Evolutionary conservation across 2,113 vertebrate genomes (phyloP), one percentile per base, ranked within the genome.

Genomic region (Oxygymnocypris stewartii): DNA sequence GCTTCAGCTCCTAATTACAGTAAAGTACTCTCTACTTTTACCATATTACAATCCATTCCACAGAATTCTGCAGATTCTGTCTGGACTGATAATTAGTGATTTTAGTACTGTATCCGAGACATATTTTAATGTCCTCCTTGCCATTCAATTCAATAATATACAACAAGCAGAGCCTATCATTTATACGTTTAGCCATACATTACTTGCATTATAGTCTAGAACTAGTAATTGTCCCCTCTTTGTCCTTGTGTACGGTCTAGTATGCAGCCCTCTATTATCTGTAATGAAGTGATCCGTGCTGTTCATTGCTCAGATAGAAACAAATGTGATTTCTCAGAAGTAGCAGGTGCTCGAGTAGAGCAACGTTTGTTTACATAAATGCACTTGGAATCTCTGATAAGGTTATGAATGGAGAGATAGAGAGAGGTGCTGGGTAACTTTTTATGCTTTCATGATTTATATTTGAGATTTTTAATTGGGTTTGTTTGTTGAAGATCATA

Each of bases 231-330:
- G 65, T 63, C n/a, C 57, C 25, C 23, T 63, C 37, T 28, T 81
- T 47, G 59, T 81, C 25, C 13, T 67, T 47, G 59, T 47, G 14
- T 28, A 44, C n/a, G 37, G 13, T 63, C 12, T 65, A 65, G 61
- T 81, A 65, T 44, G 65, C 57, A 42, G 79, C 59, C 42, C 37
- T 81, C 59, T 7, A 47, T 44, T 76, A 67, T 81, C 16, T 81
- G 7, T 67, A 81, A 65, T 81, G 59, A 44, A 67, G 37, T 44
- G 40, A 76, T 65, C 59, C 25, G n/a, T 47, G n/a, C 59, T 81
- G 40, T 44, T 81, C 40, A 65, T 81, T 44, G 13, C 79, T 81
- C 79, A 81, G 23, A 31, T 65, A 67, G 40, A 81, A 81, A 81
- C 40, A 81, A 59, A 65, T 25, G 40, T 47, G 79, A 31, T 31